These are phyloP conservation scores for Pelecanoides urinatrix DNA, from an alignment of 2,113 vertebrate genomes.

Conservation along the genomic window DNA sequence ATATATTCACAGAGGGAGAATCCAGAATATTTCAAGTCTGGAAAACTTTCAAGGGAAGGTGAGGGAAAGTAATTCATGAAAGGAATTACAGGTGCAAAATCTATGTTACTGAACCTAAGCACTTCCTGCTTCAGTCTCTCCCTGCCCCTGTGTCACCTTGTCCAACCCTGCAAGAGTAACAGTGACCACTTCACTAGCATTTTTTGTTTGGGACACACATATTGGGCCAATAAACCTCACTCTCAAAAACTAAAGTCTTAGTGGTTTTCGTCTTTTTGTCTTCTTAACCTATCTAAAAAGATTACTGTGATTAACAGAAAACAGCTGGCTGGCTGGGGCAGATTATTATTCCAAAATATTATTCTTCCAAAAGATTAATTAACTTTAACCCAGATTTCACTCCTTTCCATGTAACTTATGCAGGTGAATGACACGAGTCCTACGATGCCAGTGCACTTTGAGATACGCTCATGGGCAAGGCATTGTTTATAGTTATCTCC, in stretches of 20 bases:
- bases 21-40: not conserved
- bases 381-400: not conserved
- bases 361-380: not conserved
- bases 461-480: slow-evolving; percentile 81
- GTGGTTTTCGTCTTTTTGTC: not conserved
- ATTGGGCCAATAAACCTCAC: not conserved
- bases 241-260: not conserved
- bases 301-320: not conserved
- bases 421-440: not conserved
- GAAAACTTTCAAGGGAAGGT: not conserved
- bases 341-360: not conserved
- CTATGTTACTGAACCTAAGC: not conserved
- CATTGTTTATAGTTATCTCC: slow-evolving; percentile 79
- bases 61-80: not conserved
- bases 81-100: not conserved
- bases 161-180: not conserved
- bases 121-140: not conserved
- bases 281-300: not conserved
- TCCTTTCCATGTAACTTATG: not conserved
- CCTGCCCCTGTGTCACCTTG: not conserved
- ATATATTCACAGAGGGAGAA: not conserved
- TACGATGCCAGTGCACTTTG: slow-evolving; percentile 29
- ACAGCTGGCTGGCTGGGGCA: not conserved
- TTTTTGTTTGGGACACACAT: not conserved
- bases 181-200: not conserved